Percentiles rank a stretch among this genome's conserved stretches.
These are phyloP conservation scores for Strigops habroptila DNA, from an alignment of 2,113 vertebrate genomes.

Conservation along the genomic window DNA sequence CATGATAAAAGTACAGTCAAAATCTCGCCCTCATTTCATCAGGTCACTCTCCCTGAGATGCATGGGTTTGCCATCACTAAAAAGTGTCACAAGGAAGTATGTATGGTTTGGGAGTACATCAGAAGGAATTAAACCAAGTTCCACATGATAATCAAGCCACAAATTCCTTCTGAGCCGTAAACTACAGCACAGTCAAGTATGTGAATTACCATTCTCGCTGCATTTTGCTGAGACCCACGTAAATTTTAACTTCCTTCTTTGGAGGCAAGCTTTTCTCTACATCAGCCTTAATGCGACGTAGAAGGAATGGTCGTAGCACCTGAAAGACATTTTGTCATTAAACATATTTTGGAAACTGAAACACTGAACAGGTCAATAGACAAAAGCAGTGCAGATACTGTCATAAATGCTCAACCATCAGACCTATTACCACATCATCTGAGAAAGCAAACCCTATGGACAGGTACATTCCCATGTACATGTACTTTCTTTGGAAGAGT, in stretches of 20 bases:
- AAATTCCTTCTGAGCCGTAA: not conserved
- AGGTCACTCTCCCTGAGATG: not conserved
- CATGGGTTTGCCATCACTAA: not conserved
- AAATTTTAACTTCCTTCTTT: constrained; percentile 98
- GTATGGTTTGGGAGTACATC: rapidly evolving
- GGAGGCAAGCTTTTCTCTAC: constrained; percentile 97
- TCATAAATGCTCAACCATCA: not conserved
- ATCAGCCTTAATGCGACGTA: constrained; percentile 97
- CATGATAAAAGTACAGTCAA: not conserved
- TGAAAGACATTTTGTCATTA: constrained; percentile 31
- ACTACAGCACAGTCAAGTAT: not conserved
- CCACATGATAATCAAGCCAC: not conserved
- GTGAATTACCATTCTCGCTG: constrained; percentile 92
- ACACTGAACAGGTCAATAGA: not conserved
- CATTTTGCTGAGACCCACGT: constrained; percentile 98
- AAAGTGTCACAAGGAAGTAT: not conserved
- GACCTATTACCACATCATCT: not conserved
- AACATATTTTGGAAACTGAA: not conserved
- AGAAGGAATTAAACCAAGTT: not conserved
- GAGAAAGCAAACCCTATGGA: not conserved
- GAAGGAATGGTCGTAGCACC: constrained; percentile 94
- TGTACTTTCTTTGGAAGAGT: not conserved
- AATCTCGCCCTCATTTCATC: not conserved
- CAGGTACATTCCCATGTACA: not conserved
- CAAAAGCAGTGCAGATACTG: not conserved